Percentiles rank a stretch among this genome's conserved stretches.
Conservation (phyloP, 1,140 invertebrate species). For the Papilio glaucus region DNA sequence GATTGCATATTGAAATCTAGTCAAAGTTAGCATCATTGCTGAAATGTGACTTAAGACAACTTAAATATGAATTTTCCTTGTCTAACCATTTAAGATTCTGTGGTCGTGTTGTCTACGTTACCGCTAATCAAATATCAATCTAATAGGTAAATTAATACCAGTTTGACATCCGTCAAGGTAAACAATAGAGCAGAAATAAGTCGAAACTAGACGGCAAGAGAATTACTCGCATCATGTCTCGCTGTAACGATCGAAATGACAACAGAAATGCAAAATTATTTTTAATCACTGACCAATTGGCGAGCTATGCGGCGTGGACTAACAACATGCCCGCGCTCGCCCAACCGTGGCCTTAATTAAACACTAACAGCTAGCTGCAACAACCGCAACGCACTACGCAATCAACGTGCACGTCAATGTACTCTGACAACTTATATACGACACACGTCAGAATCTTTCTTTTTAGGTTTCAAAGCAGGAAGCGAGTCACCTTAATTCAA, state of each 20-base stretch:
- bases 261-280: conserved; percentile 79
- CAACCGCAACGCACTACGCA: conserved; percentile 35
- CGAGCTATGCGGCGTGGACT: conserved; percentile 53
- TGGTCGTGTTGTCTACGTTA: too few species aligned
- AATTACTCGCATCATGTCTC: conserved; percentile 70
- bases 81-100: too few species aligned
- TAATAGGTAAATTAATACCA: conserved; percentile 9
- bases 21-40: too few species aligned
- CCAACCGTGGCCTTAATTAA: conserved; percentile 76
- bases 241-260: conserved; percentile 73
- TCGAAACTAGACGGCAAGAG: conserved; percentile 37
- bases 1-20: too few species aligned
- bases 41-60: too few species aligned
- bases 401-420: conserved; percentile 32
- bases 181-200: conserved; percentile 35
- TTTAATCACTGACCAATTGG: conserved; percentile 79
- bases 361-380: conserved; percentile 48
- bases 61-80: too few species aligned
- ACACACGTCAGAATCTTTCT: too few species aligned
- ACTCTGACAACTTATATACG: conserved; percentile 6
- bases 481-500: too few species aligned
- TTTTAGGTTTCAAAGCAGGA: too few species aligned
- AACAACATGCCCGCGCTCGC: conserved; percentile 57
- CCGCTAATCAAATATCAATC: neutral
- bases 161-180: neutral